Conservation (phyloP, 2,797 vertebrate genomes). For the Psittacula derbiana region DNA sequence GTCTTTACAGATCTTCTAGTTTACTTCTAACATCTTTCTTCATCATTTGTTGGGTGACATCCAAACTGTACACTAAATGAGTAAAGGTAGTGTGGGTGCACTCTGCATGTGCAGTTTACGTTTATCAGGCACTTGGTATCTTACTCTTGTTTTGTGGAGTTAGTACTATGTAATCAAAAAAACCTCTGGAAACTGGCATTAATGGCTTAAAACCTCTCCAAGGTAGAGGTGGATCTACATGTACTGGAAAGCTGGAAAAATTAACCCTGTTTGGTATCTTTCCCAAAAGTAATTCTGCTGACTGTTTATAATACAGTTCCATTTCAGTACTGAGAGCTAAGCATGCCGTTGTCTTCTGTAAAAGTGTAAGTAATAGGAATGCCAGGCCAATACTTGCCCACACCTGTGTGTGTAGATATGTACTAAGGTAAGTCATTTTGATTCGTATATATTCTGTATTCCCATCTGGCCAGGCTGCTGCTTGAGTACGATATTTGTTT, state of each 20-base stretch:
- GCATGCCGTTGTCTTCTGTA: not conserved
- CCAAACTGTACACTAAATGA: not conserved
- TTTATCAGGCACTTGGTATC: not conserved
- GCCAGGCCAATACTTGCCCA: not conserved
- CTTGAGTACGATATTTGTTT: not conserved
- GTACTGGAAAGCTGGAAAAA: not conserved
- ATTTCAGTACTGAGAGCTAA: not conserved
- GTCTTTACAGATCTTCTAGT: not conserved
- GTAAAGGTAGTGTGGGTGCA: not conserved
- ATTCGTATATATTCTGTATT: not conserved
- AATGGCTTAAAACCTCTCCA: not conserved
- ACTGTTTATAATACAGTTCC: not conserved
- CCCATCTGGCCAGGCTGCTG: not conserved
- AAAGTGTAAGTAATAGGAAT: not conserved
- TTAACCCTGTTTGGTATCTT: not conserved
- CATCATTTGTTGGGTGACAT: not conserved
- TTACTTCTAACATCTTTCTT: not conserved
- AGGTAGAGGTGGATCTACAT: not conserved
- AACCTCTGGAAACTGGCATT: not conserved
- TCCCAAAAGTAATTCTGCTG: not conserved
- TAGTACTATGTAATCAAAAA: not conserved
- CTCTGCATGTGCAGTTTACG: rapidly evolving
- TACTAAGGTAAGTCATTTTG: not conserved
- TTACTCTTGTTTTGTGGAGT: not conserved
- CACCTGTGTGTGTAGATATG: not conserved